A percentile compares a stretch with the other conserved stretches of the same genome.
These are phyloP conservation scores for Myotis davidii DNA, from an alignment of 2,113 vertebrate species.

Conservation along the genomic window DNA sequence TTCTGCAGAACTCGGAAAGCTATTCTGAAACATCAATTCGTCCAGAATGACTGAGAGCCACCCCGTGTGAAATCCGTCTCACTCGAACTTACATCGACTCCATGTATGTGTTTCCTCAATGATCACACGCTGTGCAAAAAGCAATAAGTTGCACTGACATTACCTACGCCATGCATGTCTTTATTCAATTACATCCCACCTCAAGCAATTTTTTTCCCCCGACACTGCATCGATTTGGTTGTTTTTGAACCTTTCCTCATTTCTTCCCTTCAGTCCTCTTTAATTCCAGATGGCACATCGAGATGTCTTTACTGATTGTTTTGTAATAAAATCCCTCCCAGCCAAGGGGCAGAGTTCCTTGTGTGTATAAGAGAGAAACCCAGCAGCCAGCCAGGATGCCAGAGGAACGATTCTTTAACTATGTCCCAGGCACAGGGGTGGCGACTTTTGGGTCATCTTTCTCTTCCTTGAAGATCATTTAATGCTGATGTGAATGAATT, in stretches of 20 bases:
- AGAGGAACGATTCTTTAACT: not conserved
- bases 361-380: not conserved
- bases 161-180: slow-evolving; percentile 66
- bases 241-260: slow-evolving; percentile 71
- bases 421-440: not conserved
- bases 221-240: slow-evolving; percentile 59
- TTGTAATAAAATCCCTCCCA: slow-evolving; percentile 65
- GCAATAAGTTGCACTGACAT: slow-evolving; percentile 70
- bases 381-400: not conserved
- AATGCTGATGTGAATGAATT: not conserved
- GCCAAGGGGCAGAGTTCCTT: slow-evolving; percentile 1
- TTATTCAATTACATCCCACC: slow-evolving; percentile 74
- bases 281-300: slow-evolving; percentile 64
- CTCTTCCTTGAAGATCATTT: not conserved
- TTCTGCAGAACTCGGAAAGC: not conserved
- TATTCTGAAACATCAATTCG: not conserved
- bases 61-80: slow-evolving; percentile 25
- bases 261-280: slow-evolving; percentile 64
- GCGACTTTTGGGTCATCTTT: not conserved
- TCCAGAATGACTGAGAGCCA: not conserved
- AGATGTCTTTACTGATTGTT: slow-evolving; percentile 56
- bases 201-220: slow-evolving; percentile 55
- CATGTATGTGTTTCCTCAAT: slow-evolving; percentile 18
- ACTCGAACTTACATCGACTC: slow-evolving; percentile 9
- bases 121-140: slow-evolving; percentile 21